A percentile compares a stretch with the other conserved stretches of the same genome.
Conservation (phyloP, 2,888 invertebrate species). For the Philhelius pedissequus region DNA sequence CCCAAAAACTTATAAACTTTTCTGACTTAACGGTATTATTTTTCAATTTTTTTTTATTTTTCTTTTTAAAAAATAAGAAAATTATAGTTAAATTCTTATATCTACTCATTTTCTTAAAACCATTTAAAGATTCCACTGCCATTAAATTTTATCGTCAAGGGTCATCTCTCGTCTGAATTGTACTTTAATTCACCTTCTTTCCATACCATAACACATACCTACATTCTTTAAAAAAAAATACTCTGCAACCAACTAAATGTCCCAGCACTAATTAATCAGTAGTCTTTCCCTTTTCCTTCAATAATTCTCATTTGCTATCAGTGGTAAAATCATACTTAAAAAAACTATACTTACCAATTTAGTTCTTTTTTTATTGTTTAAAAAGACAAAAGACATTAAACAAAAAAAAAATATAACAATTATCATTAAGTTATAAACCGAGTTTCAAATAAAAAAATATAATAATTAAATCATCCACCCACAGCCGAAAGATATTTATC, state of each 20-base stretch:
- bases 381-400: slow-evolving; percentile 41
- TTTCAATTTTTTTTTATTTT: too few species aligned
- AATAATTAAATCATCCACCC: slow-evolving; percentile 67
- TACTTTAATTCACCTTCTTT: slow-evolving; percentile 10
- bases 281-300: neutral
- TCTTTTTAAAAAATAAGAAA: neutral
- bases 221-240: neutral
- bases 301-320: neutral
- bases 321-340: slow-evolving; percentile 43
- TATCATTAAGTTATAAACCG: slow-evolving; percentile 59
- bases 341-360: slow-evolving; percentile 5
- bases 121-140: neutral
- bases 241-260: slow-evolving; percentile 1
- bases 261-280: slow-evolving; percentile 10
- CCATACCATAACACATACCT: neutral
- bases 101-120: neutral
- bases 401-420: slow-evolving; percentile 30
- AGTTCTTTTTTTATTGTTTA: neutral
- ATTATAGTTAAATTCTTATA: neutral
- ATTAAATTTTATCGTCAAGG: neutral
- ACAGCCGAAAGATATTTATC: slow-evolving; percentile 57
- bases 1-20: neutral
- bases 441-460: slow-evolving; percentile 60
- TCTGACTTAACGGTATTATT: neutral
- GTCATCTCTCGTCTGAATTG: slow-evolving; percentile 18